Conservation (phyloP, 2,797 vertebrate species). For the Vipera latastei region DNA sequence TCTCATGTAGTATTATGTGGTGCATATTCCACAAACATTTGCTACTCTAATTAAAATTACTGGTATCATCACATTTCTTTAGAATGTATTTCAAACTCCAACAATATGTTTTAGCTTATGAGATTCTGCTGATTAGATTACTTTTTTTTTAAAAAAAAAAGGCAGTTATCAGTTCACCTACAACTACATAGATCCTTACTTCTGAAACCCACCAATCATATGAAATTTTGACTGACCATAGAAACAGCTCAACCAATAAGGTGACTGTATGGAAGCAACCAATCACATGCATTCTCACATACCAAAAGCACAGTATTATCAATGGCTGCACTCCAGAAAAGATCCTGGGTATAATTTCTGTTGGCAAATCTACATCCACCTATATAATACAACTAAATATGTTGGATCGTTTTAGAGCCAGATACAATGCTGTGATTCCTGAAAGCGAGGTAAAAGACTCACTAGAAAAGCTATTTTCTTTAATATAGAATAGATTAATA, state of each 20-base stretch:
- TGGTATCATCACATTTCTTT: neutral
- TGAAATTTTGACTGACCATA: conserved; percentile 42
- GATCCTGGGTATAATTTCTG: neutral
- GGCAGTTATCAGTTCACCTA: conserved; percentile 40
- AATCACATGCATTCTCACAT: conserved; percentile 52
- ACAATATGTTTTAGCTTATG: neutral
- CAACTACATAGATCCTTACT: conserved; percentile 46
- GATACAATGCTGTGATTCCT: neutral
- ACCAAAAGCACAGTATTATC: conserved; percentile 41
- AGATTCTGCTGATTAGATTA: neutral
- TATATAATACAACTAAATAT: neutral
- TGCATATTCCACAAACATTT: neutral
- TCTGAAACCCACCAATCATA: conserved; percentile 51
- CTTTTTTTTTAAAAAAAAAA: conserved; percentile 36
- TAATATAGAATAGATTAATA: neutral
- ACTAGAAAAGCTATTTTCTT: neutral
- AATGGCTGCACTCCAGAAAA: conserved; percentile 53
- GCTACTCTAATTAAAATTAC: neutral
- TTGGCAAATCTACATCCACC: neutral
- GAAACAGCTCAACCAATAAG: conserved; percentile 69
- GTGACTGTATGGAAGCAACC: conserved; percentile 47
- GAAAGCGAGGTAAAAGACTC: neutral
- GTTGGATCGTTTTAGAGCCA: neutral
- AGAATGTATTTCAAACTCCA: neutral
- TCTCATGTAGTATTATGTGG: neutral